A percentile compares a stretch with the other conserved stretches of the same genome.
Evolutionary conservation across 2,113 vertebrate species (phyloP).

Genomic region (Zootoca vivipara): DNA sequence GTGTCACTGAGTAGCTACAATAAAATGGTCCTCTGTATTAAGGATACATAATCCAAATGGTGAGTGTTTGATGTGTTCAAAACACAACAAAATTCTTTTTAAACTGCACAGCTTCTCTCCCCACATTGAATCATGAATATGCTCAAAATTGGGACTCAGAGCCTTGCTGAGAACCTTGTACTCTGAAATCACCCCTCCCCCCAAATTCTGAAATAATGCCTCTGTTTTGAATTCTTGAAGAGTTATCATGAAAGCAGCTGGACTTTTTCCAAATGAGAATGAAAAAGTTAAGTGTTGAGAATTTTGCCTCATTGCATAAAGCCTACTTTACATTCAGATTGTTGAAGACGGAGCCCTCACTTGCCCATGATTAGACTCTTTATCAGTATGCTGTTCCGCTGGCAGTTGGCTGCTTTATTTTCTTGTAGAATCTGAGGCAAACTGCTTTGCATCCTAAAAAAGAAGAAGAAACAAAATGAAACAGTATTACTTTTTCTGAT

Average conservation of each 20-base stretch:
- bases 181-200: not conserved
- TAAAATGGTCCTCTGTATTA: not conserved
- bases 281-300: not conserved
- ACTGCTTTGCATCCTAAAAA: conserved; percentile 19
- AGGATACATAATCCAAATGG: not conserved
- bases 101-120: not conserved
- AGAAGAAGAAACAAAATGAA: conserved; percentile 41
- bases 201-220: not conserved
- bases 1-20: not conserved
- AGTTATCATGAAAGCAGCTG: not conserved
- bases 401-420: conserved; percentile 28
- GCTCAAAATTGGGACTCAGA: not conserved
- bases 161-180: not conserved
- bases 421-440: conserved; percentile 31
- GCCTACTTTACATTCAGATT: conserved; percentile 1
- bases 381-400: conserved; percentile 26
- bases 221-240: conserved; percentile 12
- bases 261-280: not conserved
- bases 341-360: conserved; percentile 1
- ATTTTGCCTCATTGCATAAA: conserved; percentile 7
- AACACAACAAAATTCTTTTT: not conserved
- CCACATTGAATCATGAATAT: not conserved
- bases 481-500: conserved; percentile 42
- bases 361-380: conserved; percentile 30
- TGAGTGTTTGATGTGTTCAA: not conserved